Conservation (phyloP, 2,888 invertebrate species). For the Serripes groenlandicus region DNA sequence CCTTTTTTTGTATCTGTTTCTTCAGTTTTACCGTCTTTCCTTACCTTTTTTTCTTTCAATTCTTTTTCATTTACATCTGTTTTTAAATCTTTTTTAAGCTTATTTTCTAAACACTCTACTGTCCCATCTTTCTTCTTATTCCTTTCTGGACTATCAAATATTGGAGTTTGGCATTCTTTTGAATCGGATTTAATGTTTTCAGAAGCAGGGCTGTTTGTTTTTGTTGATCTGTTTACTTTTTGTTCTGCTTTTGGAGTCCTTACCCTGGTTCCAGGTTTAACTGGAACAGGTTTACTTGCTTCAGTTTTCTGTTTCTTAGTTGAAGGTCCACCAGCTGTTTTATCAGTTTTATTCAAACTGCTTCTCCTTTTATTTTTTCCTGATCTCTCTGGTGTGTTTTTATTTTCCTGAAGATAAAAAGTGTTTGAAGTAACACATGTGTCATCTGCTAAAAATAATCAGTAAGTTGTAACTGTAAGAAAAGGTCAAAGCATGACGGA, state of each 20-base stretch:
- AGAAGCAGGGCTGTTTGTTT: neutral
- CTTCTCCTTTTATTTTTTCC: constrained; percentile 65
- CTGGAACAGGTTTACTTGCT: constrained; percentile 22
- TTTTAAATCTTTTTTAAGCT: neutral
- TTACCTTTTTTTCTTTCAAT: neutral
- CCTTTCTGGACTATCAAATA: constrained; percentile 2
- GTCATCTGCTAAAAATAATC: too few relatives aligned
- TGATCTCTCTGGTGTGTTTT: constrained; percentile 58
- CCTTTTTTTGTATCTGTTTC: constrained; percentile 6
- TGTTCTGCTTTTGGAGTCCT: constrained; percentile 34
- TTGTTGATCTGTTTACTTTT: constrained; percentile 10
- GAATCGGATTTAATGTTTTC: constrained; percentile 8
- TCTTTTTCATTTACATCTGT: neutral
- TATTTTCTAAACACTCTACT: neutral
- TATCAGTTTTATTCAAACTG: constrained; percentile 64
- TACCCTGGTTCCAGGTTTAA: constrained; percentile 7
- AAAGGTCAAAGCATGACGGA: too few relatives aligned
- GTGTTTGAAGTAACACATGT: too few relatives aligned
- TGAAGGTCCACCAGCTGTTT: constrained; percentile 68
- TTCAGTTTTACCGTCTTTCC: neutral
- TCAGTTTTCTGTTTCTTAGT: constrained; percentile 66
- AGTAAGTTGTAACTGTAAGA: too few relatives aligned
- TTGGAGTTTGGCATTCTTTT: neutral
- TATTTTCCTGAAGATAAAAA: constrained; percentile 25
- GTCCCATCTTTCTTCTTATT: neutral